Base-by-base conservation (phyloP, 2,888 invertebrate genomes). In the Lumbricus terrestris region DNA sequence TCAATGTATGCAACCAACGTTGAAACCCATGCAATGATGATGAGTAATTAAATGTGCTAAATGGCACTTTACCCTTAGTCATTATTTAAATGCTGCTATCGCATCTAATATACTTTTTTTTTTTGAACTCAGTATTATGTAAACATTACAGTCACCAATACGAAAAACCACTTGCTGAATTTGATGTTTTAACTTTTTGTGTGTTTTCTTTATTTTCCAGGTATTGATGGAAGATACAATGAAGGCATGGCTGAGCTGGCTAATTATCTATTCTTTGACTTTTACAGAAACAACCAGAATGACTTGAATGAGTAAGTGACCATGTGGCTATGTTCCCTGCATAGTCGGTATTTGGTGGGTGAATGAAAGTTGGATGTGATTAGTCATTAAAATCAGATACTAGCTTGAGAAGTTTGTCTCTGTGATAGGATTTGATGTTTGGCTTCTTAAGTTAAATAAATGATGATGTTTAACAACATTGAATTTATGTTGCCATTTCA, bases 141-240 rank as follows among this genome's bases (percentile, higher is more conserved):
- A n/a, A n/a, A n/a, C n/a, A n/a, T n/a, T n/a, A n/a, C n/a, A n/a
- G n/a, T n/a, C n/a, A n/a, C n/a, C n/a, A n/a, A n/a, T n/a, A n/a
- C n/a, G n/a, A n/a, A n/a, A n/a, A n/a, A n/a, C n/a, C n/a, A n/a
- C n/a, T n/a, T n/a, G n/a, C n/a, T n/a, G n/a, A n/a, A n/a, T n/a
- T n/a, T n/a, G n/a, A n/a, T 69, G 69, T 69, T 29, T 69, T 69
- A 69, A 6, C n/a, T 69, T 69, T 5, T 1, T 69, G 29, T 69
- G 6, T 69, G 18, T n/a, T n/a, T 6, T 69, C 69, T 69, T 69
- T 13, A 69, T n/a, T n/a, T n/a, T n/a, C n/a, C 92, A 94, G 94
- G 94, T 35, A 94, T 94, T 92, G 94, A 94, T 92, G 93, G 94
- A 89, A 91, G 94, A 23, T 94, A 94, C 92, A 94, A 94, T 93